These are phyloP conservation scores for Limnothrissa miodon DNA, from an alignment of 2,113 vertebrate genomes.

Conservation along the genomic window DNA sequence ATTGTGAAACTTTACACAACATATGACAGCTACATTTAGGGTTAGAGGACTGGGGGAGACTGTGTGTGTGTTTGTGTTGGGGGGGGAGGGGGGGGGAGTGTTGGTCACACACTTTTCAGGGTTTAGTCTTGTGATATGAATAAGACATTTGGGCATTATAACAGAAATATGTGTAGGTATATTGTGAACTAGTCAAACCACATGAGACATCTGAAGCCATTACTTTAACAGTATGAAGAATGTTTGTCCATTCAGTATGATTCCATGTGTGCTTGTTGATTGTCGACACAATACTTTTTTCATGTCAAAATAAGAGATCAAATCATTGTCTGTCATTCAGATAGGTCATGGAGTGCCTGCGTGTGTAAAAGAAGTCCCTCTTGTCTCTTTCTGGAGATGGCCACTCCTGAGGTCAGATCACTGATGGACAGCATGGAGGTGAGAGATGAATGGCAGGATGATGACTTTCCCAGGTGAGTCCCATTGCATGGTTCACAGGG, in stretches of 20 bases:
- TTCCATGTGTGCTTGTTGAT: background rate
- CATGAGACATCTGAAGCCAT: background rate
- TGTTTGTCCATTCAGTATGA: background rate
- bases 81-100: too few relatives aligned
- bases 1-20: background rate
- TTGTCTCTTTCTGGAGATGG: constrained; percentile 70
- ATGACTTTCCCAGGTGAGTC: constrained; percentile 83
- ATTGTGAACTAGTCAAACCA: background rate
- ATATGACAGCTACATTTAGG: constrained; percentile 20
- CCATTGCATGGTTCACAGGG: background rate
- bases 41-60: constrained; percentile 50
- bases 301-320: background rate
- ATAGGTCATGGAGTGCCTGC: background rate
- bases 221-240: background rate
- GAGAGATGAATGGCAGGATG: constrained; percentile 91
- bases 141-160: background rate
- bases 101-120: constrained; percentile 57
- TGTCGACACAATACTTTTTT: background rate
- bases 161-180: background rate
- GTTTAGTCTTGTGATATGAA: constrained; percentile 50
- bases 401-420: constrained; percentile 83
- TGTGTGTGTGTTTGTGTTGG: too few relatives aligned
- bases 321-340: background rate
- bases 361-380: constrained; percentile 41
- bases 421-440: constrained; percentile 89